phyloP scores from a whole-genome alignment of 2,797 vertebrate species.

The Apodemus agrarius region DNA sequence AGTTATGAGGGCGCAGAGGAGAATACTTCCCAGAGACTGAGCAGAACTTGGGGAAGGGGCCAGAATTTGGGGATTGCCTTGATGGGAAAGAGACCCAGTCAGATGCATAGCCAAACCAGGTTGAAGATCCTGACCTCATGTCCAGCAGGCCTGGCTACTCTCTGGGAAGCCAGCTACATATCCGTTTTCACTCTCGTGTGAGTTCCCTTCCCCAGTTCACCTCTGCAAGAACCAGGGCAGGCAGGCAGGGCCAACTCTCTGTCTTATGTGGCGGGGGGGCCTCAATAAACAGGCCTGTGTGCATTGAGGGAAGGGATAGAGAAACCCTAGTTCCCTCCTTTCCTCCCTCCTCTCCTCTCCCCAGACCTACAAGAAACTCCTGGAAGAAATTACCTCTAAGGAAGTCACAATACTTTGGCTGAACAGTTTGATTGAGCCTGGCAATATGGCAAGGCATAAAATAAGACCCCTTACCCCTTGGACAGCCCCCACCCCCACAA shows the following conservation, averaged over 20 bases:
- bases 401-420: background rate
- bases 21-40: background rate
- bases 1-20: background rate
- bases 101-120: background rate
- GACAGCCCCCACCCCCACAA: background rate
- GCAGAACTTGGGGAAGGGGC: background rate
- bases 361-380: background rate
- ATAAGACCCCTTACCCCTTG: background rate
- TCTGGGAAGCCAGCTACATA: background rate
- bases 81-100: background rate
- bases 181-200: rapidly evolving
- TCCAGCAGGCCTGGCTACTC: background rate
- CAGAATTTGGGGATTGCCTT: background rate
- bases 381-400: background rate
- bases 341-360: background rate
- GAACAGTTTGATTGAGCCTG: background rate
- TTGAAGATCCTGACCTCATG: background rate
- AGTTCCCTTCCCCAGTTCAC: background rate
- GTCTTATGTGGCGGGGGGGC: background rate
- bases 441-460: background rate
- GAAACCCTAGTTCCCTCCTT: rapidly evolving
- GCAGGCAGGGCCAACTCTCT: background rate
- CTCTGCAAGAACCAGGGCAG: background rate
- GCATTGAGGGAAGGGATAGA: background rate
- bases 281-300: background rate